Conservation (phyloP, 2,888 invertebrate species). For the Perizoma affinitatum region DNA sequence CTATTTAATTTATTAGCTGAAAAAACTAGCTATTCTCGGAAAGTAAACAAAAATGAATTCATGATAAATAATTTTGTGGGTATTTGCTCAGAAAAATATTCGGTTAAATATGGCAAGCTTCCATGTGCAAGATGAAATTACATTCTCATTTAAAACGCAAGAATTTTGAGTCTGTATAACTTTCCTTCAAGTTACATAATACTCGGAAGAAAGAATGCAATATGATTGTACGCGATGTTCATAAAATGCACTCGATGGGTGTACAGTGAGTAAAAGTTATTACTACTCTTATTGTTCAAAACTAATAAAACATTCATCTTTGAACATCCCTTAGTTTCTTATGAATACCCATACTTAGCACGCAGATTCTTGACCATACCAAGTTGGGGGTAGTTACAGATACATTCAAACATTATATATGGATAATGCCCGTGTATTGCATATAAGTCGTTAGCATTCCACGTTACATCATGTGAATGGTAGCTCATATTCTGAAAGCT, state of each 20-base stretch:
- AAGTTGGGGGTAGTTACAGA: too few relatives aligned
- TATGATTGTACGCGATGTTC: not conserved
- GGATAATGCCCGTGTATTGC: too few relatives aligned
- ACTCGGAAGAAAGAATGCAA: not conserved
- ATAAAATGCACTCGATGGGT: not conserved
- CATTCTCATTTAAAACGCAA: conserved; percentile 12
- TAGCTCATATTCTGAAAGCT: too few relatives aligned
- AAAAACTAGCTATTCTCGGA: not conserved
- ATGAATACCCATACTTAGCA: too few relatives aligned
- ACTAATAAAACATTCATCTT: too few relatives aligned
- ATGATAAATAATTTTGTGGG: conserved; percentile 7
- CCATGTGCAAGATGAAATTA: conserved; percentile 3
- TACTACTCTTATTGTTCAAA: too few relatives aligned
- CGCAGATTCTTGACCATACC: too few relatives aligned
- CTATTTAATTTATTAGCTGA: not conserved
- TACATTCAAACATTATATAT: too few relatives aligned
- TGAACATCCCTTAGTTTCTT: too few relatives aligned
- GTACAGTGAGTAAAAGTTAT: too few relatives aligned
- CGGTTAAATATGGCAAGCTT: conserved; percentile 10
- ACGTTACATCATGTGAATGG: too few relatives aligned
- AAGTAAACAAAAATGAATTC: conserved; percentile 6
- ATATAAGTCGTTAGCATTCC: too few relatives aligned
- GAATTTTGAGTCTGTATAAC: conserved; percentile 7
- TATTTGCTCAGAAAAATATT: conserved; percentile 15
- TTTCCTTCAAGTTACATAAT: not conserved